phyloP scores from a whole-genome alignment of 2,797 vertebrate genomes.

The Coracias cyanogaster region DNA sequence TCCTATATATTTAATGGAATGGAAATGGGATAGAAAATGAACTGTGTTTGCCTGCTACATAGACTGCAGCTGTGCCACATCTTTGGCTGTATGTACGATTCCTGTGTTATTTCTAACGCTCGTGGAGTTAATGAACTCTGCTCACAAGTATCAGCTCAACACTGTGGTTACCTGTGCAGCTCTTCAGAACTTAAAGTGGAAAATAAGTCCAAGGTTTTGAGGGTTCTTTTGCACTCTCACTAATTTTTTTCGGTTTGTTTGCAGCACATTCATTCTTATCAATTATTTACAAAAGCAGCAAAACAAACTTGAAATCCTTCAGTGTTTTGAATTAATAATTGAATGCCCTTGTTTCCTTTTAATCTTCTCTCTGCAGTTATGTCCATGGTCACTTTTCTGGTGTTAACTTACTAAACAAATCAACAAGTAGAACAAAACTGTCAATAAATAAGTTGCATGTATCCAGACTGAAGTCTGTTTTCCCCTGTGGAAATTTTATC shows the following conservation, averaged over 20 bases:
- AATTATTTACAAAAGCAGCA: not conserved
- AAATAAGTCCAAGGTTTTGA: not conserved
- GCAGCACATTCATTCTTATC: not conserved
- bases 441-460: not conserved
- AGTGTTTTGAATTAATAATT: constrained; percentile 29
- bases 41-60: accelerated
- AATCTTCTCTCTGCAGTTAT: not conserved
- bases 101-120: not conserved
- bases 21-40: not conserved
- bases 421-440: not conserved
- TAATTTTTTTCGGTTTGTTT: not conserved
- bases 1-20: not conserved
- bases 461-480: not conserved
- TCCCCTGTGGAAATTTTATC: not conserved
- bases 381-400: not conserved
- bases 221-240: accelerated
- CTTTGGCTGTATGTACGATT: not conserved
- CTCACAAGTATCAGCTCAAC: not conserved
- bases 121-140: accelerated
- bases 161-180: not conserved
- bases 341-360: constrained; percentile 14
- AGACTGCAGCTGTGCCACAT: not conserved
- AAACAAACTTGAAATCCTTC: not conserved
- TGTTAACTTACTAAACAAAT: constrained; percentile 16
- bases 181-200: not conserved